These are phyloP conservation scores for Nomada fabriciana DNA, from an alignment of 2,888 invertebrate genomes.

Conservation along the genomic window DNA sequence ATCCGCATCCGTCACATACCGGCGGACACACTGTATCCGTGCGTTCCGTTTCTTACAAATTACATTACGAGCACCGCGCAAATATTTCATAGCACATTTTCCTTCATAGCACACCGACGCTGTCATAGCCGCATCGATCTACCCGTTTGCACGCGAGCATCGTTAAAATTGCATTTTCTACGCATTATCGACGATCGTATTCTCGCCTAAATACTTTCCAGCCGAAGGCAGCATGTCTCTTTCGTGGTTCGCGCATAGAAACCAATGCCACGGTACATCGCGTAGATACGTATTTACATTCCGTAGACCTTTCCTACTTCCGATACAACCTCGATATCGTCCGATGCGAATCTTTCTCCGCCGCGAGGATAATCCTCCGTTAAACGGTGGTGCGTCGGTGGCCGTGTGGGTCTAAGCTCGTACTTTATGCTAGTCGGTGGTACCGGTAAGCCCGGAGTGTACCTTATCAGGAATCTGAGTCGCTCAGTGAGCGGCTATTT, in stretches of 20 bases:
- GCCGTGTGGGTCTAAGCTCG: conserved; percentile 57
- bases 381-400: conserved; percentile 75
- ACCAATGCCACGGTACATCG: conserved; percentile 32
- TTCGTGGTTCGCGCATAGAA: conserved; percentile 45
- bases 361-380: conserved; percentile 75
- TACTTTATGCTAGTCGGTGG: conserved; percentile 70
- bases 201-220: conserved; percentile 4
- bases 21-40: too few relatives aligned
- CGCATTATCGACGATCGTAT: background rate
- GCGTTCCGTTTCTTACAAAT: conserved; percentile 30
- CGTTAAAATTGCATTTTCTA: too few relatives aligned
- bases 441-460: conserved; percentile 69
- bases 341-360: conserved; percentile 65
- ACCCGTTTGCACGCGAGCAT: too few relatives aligned
- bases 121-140: too few relatives aligned
- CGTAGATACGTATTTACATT: conserved; percentile 27
- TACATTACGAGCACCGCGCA: background rate
- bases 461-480: conserved; percentile 84
- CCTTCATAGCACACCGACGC: too few relatives aligned
- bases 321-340: conserved; percentile 66
- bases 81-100: background rate
- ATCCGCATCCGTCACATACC: conserved; percentile 35
- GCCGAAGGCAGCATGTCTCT: conserved; percentile 32
- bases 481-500: conserved; percentile 84
- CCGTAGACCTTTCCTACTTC: conserved; percentile 20